Evolutionary conservation across 2,888 invertebrate genomes (phyloP).

Genomic region (Drosophila longiperda): DNA sequence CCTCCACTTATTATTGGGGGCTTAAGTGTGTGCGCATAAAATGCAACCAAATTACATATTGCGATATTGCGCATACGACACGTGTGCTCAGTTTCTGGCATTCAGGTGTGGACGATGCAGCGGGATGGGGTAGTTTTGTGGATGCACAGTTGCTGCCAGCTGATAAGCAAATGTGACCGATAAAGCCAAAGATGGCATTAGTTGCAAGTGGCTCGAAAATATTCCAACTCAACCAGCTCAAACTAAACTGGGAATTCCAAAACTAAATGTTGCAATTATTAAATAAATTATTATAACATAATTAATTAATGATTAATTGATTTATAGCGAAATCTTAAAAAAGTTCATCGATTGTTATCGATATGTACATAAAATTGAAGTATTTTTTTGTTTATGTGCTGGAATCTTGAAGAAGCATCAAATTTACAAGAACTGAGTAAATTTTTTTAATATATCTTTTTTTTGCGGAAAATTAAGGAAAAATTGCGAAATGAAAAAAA

Average conservation of each 20-base stretch:
- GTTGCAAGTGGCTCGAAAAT: neutral
- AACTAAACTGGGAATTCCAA: neutral
- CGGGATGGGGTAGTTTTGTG: neutral
- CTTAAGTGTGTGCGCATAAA: constrained; percentile 58
- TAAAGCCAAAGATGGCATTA: constrained; percentile 1
- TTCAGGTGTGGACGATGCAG: neutral
- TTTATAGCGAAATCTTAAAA: neutral
- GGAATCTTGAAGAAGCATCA: neutral
- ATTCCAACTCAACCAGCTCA: neutral
- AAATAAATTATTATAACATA: neutral
- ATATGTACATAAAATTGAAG: neutral
- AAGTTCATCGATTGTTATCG: neutral
- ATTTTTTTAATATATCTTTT: too few relatives aligned
- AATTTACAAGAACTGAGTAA: neutral
- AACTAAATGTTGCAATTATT: neutral
- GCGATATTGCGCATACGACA: constrained; percentile 66
- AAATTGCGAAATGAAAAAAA: too few relatives aligned
- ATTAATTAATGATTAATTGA: too few relatives aligned
- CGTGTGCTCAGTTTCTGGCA: constrained; percentile 38
- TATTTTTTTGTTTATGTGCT: neutral
- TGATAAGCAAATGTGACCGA: constrained; percentile 9
- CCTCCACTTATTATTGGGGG: constrained; percentile 43
- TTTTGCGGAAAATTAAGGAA: too few relatives aligned
- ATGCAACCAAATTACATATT: constrained; percentile 59
- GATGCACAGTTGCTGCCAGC: constrained; percentile 3